Evolutionary conservation across 2,797 vertebrate species (phyloP).

Genomic region (Crypturellus tataupa): DNA sequence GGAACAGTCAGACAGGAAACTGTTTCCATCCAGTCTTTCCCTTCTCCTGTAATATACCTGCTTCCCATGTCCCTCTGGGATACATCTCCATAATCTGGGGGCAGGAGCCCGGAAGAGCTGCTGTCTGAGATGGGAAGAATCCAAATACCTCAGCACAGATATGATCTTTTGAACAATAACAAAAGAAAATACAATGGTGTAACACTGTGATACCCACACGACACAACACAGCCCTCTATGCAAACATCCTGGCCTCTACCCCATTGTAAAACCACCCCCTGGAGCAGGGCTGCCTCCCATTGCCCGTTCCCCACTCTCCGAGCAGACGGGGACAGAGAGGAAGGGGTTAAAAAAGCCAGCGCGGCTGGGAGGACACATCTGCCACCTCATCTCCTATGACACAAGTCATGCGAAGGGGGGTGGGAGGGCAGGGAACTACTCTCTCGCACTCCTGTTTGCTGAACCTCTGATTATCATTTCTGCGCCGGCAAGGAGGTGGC

Average conservation of each 20-base stretch:
- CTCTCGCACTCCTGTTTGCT: constrained; percentile 52
- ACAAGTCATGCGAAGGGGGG: not conserved
- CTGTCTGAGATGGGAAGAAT: not conserved
- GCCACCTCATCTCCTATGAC: constrained; percentile 61
- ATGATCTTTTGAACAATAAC: not conserved
- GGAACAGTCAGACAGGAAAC: not conserved
- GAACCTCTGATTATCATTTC: constrained; percentile 72
- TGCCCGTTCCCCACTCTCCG: not conserved
- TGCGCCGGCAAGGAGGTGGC: constrained; percentile 54
- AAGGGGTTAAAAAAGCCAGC: constrained; percentile 58
- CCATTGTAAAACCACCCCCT: not conserved
- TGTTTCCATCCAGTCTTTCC: not conserved
- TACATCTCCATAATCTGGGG: not conserved
- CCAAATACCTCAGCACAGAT: not conserved
- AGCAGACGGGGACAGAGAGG: not conserved
- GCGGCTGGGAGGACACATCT: constrained; percentile 47
- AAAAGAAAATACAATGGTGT: not conserved
- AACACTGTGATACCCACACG: not conserved
- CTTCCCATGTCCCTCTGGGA: not conserved
- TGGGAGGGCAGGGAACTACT: constrained; percentile 41
- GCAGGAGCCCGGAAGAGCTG: not conserved
- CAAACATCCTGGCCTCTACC: not conserved
- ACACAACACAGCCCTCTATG: not conserved
- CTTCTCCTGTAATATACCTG: not conserved
- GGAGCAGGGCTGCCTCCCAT: not conserved